Percentiles rank a stretch among this genome's conserved stretches.
Conservation (phyloP, 2,888 invertebrate genomes). For the Dioctria rufipes region DNA sequence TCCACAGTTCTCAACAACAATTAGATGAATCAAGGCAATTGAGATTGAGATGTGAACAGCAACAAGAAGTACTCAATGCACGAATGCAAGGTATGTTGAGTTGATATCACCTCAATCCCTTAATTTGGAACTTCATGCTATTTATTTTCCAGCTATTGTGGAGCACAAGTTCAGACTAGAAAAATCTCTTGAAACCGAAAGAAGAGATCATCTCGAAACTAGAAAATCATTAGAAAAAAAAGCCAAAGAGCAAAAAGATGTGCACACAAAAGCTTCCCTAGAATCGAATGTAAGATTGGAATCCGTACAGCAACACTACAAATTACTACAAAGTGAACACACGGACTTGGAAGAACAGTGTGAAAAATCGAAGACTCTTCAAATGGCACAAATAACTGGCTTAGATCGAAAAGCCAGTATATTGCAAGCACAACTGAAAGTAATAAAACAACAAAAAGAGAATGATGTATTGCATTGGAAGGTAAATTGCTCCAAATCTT, state of each 20-base stretch:
- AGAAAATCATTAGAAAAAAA: conserved; percentile 73
- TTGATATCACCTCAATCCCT: neutral
- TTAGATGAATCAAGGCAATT: conserved; percentile 74
- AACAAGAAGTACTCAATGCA: conserved; percentile 75
- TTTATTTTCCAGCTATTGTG: conserved; percentile 72
- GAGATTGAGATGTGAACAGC: conserved; percentile 74
- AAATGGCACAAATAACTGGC: conserved; percentile 72
- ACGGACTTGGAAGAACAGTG: conserved; percentile 73
- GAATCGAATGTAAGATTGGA: conserved; percentile 73
- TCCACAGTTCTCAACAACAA: conserved; percentile 75
- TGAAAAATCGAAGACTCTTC: conserved; percentile 71
- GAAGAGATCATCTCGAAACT: conserved; percentile 73
- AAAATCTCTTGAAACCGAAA: conserved; percentile 74
- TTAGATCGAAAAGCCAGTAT: conserved; percentile 72
- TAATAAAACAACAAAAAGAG: conserved; percentile 67
- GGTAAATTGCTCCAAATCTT: conserved; percentile 63
- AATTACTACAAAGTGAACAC: conserved; percentile 73
- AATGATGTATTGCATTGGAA: conserved; percentile 70
- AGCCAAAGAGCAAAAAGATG: conserved; percentile 72
- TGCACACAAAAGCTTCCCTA: conserved; percentile 72
- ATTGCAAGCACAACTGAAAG: conserved; percentile 72
- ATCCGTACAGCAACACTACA: conserved; percentile 74
- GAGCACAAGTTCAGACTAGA: conserved; percentile 75
- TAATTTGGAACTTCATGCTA: neutral
- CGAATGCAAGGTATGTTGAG: conserved; percentile 74